Base-by-base conservation (phyloP, 2,797 vertebrate genomes). In the Borostomias antarcticus region DNA sequence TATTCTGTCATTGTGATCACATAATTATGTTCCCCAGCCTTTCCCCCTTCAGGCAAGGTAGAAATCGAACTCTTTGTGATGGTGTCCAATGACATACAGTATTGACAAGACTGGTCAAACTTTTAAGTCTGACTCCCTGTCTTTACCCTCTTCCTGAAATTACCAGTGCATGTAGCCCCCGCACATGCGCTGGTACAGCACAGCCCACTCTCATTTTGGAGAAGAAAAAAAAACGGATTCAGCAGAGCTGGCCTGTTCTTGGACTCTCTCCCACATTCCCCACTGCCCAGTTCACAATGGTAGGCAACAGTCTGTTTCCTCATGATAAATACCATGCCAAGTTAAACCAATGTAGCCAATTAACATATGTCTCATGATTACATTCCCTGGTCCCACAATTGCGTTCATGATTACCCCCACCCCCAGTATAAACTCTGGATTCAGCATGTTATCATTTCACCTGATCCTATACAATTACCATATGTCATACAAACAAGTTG, bases 191-290 rank as follows among this genome's bases (percentile, higher is more conserved):
- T 52, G 58, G 59, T 58, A 70, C 4, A 66, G 59, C 60, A 73
- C 68, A 62, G 59, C 45, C 59, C 57, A 15, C 63, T 65, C 52
- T 77, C n/a, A n/a, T n/a, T n/a, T n/a, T n/a, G n/a, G 40, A 45
- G 15, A 15, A 15, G 58, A 28, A 50, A n/a, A 53, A 68, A 85
- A 83, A 63, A 52, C 72, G 73, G 80, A 85, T 70, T 82, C 75
- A 83, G 77, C 75, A 68, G 23, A 76, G 75, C 62, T 48, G 63
- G 68, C 11, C 3, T 56, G 17, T 0, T 69, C 50, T 57, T 76
- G 84, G 79, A 83, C 67, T 66, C 62, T 23, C 19, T 74, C 75
- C 77, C 70, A 78, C 80, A 84, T 85, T 86, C 77, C 72, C 74
- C 25, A 29, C 61, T 69, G 50, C 25, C 11, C 59, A n/a, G 33